Evolutionary conservation across 2,888 invertebrate genomes (phyloP), one percentile per base, ranked within the genome.

Genomic region (Plagodis pulveraria): DNA sequence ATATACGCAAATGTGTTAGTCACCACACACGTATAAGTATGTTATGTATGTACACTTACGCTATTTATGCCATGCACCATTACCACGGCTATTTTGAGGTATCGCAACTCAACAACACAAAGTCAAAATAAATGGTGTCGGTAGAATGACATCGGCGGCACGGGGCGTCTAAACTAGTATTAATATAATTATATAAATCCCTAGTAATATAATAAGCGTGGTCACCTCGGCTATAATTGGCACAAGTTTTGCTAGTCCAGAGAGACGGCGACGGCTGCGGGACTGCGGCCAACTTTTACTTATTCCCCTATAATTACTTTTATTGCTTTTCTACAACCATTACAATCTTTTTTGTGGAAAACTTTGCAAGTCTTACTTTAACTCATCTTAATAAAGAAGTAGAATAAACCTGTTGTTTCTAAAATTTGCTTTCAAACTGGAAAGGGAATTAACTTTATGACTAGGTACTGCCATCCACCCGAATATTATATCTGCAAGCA

Each of bases 271-370:
- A 80, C 83, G 81, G 84, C 84, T 86, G 85, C 73, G 84, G 79
- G 81, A 80, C 76, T 73, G 76, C 67, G 71, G 78, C 83, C 83
- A 87, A 89, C 86, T 88, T 87, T 87, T 86, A 86, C 87, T 86
- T 86, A 84, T 84, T 83, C 81, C 74, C 74, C 78, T 80, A 77
- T 87, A 87, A 87, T 86, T 82, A 84, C 87, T 85, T 87, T 87
- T 87, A 87, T 84, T 85, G 77, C 86, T 83, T 78, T 78, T 54
- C 58, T 50, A 63, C 63, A 56, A 65, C 54, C 62, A 63, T 63
- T 79, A 78, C 72, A 80, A 78, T 77, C 68, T 67, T 74, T 57
- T 73, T 65, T 63, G 53, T 50, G 32, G 22, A 54, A 58, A 64
- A 43, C 43, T 56, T 58, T 38, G 46, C 46, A 43, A 54, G 51